Evolutionary conservation across 2,888 invertebrate species (phyloP), one percentile per base, ranked within the genome.

Genomic region (Flabesymbios commensalis): DNA sequence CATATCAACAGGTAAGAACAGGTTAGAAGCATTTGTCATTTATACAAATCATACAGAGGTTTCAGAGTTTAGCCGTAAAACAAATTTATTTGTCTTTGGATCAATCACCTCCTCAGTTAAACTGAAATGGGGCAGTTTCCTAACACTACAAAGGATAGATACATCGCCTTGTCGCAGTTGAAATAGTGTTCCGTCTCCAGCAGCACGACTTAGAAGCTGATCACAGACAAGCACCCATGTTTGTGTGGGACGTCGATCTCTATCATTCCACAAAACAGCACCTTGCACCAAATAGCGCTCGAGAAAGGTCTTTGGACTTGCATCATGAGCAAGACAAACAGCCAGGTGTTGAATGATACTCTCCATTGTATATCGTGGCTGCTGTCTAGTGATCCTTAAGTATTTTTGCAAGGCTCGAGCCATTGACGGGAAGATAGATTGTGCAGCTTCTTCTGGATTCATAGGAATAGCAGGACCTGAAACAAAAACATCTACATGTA

Each of bases 191-290:
- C 91, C 91, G 73, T 92, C 89, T 0, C 89, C 88, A 24, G 98
- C 86, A 0, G 93, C 91, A 5, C 95, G 86, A 0, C 96, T 94
- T 0, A 95, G 87, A 31, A 94, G 86, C 74, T 93, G 92, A 74
- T 96, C 95, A 71, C 95, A 95, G 69, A 97, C 90, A 51, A 97
- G 86, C 2, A 96, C 93, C 99, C 99, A 99, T 41, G 94, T 91
- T 78, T 96, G 95, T n/a, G 91, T 86, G 31, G 65, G 43, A 22
- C 67, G 66, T 55, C 74, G 75, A 33, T 75, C 75, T 56, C 76
- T 75, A 31, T 78, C 76, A 47, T 78, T 78, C 73, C 75, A 74
- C 51, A 81, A 74, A 22, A 80, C 75, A 1, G 90, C 47, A 2
- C 63, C 64, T 31, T 64, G 67, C 0, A 89, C 87, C 22, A 98